phyloP scores from a whole-genome alignment of 2,797 vertebrate genomes.

The Urocyon cinereoargenteus region DNA sequence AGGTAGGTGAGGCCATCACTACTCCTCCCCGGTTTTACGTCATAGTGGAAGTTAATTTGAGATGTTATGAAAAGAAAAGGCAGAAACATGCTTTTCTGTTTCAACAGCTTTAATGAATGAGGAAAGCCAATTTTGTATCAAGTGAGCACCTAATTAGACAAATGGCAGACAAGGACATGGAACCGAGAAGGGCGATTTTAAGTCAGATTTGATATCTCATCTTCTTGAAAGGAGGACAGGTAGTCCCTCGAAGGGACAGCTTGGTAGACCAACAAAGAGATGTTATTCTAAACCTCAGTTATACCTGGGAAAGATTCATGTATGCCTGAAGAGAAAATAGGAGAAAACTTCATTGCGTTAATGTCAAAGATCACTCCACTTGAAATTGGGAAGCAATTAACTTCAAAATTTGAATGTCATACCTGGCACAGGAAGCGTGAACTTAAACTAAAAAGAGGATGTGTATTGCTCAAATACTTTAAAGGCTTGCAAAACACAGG shows the following conservation, averaged over 20 bases:
- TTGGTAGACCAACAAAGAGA: not conserved
- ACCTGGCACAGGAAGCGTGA: not conserved
- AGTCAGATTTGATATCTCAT: not conserved
- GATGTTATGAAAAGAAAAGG: not conserved
- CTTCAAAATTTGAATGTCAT: conserved; percentile 6
- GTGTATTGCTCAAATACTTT: not conserved
- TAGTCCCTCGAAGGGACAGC: not conserved
- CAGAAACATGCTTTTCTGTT: not conserved
- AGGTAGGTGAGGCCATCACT: conserved; percentile 20
- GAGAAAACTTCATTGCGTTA: not conserved
- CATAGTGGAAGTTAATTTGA: conserved; percentile 39
- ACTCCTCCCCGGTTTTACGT: conserved; percentile 27
- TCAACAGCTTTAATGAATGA: conserved; percentile 45
- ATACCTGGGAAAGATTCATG: not conserved
- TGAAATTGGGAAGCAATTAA: conserved; percentile 26
- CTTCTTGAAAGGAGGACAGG: not conserved
- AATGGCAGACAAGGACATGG: not conserved
- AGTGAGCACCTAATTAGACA: conserved; percentile 20
- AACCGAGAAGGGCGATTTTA: conserved; percentile 5
- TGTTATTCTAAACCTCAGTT: not conserved
- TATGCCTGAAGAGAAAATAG: not conserved
- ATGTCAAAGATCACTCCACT: not conserved
- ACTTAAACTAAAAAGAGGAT: not conserved
- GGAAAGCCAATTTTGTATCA: not conserved
- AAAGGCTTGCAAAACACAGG: not conserved